Percentiles rank a stretch among this genome's conserved stretches.
Evolutionary conservation across 1,140 invertebrate genomes (phyloP).

Genomic region (Leptoteleia sp.): DNA sequence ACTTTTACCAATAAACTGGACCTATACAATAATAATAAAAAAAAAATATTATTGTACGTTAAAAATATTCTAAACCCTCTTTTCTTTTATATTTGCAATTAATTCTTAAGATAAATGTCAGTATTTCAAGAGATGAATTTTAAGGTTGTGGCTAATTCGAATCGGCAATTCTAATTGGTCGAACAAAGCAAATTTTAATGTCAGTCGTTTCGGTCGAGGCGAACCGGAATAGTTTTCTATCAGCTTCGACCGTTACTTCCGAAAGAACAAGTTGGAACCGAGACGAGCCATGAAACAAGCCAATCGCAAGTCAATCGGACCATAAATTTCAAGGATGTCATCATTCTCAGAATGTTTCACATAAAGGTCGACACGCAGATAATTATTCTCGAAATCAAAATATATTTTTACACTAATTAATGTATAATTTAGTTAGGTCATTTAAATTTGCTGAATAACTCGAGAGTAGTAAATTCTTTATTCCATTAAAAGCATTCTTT

Average conservation of each 20-base stretch:
- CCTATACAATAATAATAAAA: too few relatives aligned
- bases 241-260: slow-evolving; percentile 22
- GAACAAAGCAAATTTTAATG: slow-evolving; percentile 14
- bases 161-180: neutral
- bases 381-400: too few relatives aligned
- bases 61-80: too few relatives aligned
- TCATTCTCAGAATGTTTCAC: slow-evolving; percentile 7
- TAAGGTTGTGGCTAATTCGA: slow-evolving; percentile 15
- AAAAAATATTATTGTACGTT: too few relatives aligned
- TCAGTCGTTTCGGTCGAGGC: slow-evolving; percentile 11
- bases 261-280: slow-evolving; percentile 16
- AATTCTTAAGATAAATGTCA: too few relatives aligned
- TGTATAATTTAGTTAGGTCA: too few relatives aligned
- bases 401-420: too few relatives aligned
- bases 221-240: slow-evolving; percentile 27
- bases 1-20: too few relatives aligned
- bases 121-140: slow-evolving; percentile 1
- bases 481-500: too few relatives aligned
- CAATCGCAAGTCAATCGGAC: slow-evolving; percentile 16
- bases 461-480: too few relatives aligned
- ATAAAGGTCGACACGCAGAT: slow-evolving; percentile 20
- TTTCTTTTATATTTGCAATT: too few relatives aligned
- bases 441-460: too few relatives aligned
- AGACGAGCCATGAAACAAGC: slow-evolving; percentile 9
- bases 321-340: slow-evolving; percentile 33